phyloP scores from a whole-genome alignment of 2,888 invertebrate species.

The Caenorhabditis becei region DNA sequence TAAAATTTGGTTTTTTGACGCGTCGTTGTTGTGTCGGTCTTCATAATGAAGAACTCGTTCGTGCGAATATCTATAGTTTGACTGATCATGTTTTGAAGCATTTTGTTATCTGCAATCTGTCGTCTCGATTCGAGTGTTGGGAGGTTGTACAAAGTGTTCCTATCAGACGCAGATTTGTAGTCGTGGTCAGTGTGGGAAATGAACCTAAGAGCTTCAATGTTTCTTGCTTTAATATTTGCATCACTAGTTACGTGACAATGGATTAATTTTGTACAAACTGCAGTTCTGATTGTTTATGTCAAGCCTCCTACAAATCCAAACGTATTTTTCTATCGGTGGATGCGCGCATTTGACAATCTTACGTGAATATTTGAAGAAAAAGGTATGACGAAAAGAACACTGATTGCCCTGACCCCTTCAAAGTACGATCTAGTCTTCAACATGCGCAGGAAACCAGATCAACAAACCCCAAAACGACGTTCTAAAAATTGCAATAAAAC shows the following conservation, averaged over 20 bases:
- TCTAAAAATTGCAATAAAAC: not conserved
- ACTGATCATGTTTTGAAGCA: too few species aligned
- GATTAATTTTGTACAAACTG: constrained; percentile 9
- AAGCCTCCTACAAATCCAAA: not conserved
- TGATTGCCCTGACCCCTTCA: constrained; percentile 51
- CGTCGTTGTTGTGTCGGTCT: too few species aligned
- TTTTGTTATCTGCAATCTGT: too few species aligned
- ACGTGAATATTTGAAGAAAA: constrained; percentile 51
- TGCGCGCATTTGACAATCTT: constrained; percentile 50
- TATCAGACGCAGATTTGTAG: too few species aligned
- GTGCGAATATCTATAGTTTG: too few species aligned
- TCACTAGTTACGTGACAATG: constrained; percentile 26
- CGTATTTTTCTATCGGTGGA: not conserved
- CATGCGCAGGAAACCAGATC: not conserved
- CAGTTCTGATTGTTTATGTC: constrained; percentile 34
- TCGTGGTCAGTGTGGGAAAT: too few species aligned
- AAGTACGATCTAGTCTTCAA: constrained; percentile 39
- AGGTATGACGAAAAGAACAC: constrained; percentile 32
- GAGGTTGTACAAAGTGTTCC: too few species aligned
- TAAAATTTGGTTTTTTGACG: too few species aligned
- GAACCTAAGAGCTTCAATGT: too few species aligned
- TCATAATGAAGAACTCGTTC: too few species aligned
- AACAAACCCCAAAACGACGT: too few species aligned
- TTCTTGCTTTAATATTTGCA: not conserved
- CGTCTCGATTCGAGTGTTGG: too few species aligned